Conservation (phyloP, 2,888 invertebrate genomes). For the Bursaphelenchus okinawaensis region DNA sequence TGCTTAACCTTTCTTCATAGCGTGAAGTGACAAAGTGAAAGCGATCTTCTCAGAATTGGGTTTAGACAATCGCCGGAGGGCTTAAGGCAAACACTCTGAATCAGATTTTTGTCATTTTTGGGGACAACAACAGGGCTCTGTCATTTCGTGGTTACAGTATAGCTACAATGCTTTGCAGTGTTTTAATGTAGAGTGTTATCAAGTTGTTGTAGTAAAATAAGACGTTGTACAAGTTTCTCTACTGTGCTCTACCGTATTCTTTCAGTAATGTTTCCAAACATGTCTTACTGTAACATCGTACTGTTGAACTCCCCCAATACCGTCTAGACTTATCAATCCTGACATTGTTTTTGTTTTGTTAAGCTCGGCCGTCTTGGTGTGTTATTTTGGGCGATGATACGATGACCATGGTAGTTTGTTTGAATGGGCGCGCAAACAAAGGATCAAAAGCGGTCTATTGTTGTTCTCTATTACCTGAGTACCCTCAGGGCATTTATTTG, state of each 20-base stretch:
- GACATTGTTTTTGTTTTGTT: too few species aligned
- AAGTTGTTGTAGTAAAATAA: too few species aligned
- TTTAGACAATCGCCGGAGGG: not conserved
- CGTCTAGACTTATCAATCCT: too few species aligned
- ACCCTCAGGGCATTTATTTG: not conserved
- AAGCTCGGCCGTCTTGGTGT: too few species aligned
- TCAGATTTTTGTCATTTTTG: not conserved
- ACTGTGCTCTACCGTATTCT: too few species aligned
- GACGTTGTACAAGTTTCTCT: too few species aligned
- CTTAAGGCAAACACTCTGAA: slow-evolving; percentile 5
- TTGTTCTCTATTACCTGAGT: not conserved
- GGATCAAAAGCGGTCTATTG: not conserved
- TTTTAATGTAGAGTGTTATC: too few species aligned
- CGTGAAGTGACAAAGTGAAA: not conserved
- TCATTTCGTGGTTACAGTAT: not conserved
- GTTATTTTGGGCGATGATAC: not conserved
- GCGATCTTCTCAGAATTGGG: not conserved
- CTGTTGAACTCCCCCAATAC: too few species aligned
- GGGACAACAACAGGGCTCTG: not conserved
- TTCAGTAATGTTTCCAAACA: too few species aligned
- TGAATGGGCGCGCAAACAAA: not conserved
- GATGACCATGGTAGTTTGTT: not conserved
- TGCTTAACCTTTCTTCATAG: not conserved
- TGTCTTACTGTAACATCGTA: too few species aligned
- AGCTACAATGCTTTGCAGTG: too few species aligned